Base-by-base conservation (phyloP, 2,113 vertebrate genomes). In the Camelus dromedarius region DNA sequence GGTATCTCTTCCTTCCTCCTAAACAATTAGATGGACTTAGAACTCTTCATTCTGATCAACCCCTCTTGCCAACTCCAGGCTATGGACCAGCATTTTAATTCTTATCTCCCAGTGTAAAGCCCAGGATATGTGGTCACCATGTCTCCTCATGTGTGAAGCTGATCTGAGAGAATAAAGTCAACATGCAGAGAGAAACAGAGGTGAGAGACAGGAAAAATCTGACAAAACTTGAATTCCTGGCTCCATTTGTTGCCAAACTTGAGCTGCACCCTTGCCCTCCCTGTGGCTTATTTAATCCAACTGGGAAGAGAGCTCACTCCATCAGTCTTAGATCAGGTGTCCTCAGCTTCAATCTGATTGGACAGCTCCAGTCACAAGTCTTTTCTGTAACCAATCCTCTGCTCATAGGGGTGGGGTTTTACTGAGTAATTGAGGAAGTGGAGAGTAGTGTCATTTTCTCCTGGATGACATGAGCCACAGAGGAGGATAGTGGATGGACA, bases 351-450 rank as follows among this genome's bases (percentile, higher is more conserved):
- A 0, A 14, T 69, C 96, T 89, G 18, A 94, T 46, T 20, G 22
- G 50, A 90, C 28, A 69, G 42, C 22, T n/a, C 11, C 26, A n/a
- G 30, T 26, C 64, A 73, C 14, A 1, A 60, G 24, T 38, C 50
- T 93, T 84, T 85, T 50, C 75, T 35, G 82, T 46, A 69, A 19
- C 50, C 38, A 85, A 18, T 76, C 52, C 12, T 69, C 72, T 81
- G 8, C 15, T 70, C 81, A 28, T 3, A 56, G 26, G 35, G 48
- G 32, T 1, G 1, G 5, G 24, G 32, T 46, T 83, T 69, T 42
- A 75, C 6, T 48, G 35, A 48, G 30, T 56, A 35, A 82, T 6
- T 4, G 30, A 62, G n/a, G 15, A 81, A 62, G 28, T 62, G n/a
- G 32, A 42, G 3, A 46, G 20, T 46, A 32, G 28, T n/a, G 22